Evolutionary conservation across 2,888 invertebrate genomes (phyloP).

Genomic region (Conchocele bisecta): DNA sequence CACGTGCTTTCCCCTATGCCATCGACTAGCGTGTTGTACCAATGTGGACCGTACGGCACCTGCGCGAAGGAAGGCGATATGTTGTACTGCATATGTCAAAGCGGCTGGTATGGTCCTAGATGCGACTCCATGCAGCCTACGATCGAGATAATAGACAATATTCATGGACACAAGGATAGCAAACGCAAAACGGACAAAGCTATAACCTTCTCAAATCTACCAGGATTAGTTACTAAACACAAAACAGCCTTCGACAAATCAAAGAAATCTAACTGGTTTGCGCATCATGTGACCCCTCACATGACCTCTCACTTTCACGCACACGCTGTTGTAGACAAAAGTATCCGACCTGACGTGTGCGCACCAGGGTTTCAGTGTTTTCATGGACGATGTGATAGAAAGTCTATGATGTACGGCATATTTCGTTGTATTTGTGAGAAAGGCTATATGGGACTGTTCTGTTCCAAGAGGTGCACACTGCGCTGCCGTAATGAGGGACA

Average conservation of each 20-base stretch:
- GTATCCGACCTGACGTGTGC: constrained; percentile 50
- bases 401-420: constrained; percentile 33
- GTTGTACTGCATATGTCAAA: constrained; percentile 45
- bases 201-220: background rate
- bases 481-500: constrained; percentile 47
- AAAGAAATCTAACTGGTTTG: constrained; percentile 25
- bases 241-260: background rate
- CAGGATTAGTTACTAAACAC: background rate
- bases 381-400: constrained; percentile 50
- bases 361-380: constrained; percentile 57
- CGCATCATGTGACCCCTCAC: constrained; percentile 22
- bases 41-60: constrained; percentile 51
- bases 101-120: constrained; percentile 39
- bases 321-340: constrained; percentile 52
- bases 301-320: constrained; percentile 46
- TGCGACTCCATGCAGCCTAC: constrained; percentile 31
- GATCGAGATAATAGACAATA: no score
- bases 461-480: constrained; percentile 54
- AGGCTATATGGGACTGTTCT: constrained; percentile 52
- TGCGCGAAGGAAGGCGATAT: constrained; percentile 38
- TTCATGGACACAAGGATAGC: no score
- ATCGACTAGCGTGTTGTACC: constrained; percentile 41
- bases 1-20: constrained; percentile 50
- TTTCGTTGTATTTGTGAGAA: constrained; percentile 46
- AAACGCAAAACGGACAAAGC: no score